These are phyloP conservation scores for Carterocephalus palaemon DNA, from an alignment of 2,888 invertebrate species.

Conservation along the genomic window DNA sequence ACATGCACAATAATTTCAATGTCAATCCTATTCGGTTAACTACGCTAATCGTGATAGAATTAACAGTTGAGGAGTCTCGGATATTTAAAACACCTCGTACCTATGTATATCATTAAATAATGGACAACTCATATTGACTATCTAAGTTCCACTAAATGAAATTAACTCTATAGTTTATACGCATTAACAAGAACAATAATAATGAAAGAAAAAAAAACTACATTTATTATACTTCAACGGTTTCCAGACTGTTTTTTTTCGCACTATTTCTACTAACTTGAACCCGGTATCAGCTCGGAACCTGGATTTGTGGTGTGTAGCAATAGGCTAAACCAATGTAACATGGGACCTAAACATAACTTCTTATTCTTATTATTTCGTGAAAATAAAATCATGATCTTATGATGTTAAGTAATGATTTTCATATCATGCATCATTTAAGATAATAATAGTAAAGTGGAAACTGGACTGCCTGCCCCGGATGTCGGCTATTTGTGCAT, in stretches of 20 bases:
- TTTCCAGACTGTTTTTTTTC: too few species aligned
- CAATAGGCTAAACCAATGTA: neutral
- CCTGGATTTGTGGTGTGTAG: too few species aligned
- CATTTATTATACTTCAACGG: too few species aligned
- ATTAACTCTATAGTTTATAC: too few species aligned
- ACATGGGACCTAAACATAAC: neutral
- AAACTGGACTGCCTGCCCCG: conserved; percentile 38
- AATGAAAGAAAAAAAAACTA: too few species aligned
- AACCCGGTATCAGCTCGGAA: too few species aligned
- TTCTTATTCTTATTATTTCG: neutral
- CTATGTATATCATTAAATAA: too few species aligned
- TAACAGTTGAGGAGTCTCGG: conserved; percentile 1
- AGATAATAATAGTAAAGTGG: conserved; percentile 25
- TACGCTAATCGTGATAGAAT: conserved; percentile 11
- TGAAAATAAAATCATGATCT: neutral
- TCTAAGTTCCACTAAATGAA: too few species aligned
- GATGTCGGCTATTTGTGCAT: conserved; percentile 42
- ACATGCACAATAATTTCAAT: conserved; percentile 5
- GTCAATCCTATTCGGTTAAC: conserved; percentile 11
- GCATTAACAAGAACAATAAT: too few species aligned
- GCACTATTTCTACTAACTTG: too few species aligned
- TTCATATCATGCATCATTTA: conserved; percentile 20
- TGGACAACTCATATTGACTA: too few species aligned
- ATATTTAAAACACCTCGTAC: too few species aligned
- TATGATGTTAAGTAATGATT: conserved; percentile 3